Percentiles rank a stretch among this genome's conserved stretches.
phyloP scores from a whole-genome alignment of 2,113 vertebrate species.

The Nothocercus julius region DNA sequence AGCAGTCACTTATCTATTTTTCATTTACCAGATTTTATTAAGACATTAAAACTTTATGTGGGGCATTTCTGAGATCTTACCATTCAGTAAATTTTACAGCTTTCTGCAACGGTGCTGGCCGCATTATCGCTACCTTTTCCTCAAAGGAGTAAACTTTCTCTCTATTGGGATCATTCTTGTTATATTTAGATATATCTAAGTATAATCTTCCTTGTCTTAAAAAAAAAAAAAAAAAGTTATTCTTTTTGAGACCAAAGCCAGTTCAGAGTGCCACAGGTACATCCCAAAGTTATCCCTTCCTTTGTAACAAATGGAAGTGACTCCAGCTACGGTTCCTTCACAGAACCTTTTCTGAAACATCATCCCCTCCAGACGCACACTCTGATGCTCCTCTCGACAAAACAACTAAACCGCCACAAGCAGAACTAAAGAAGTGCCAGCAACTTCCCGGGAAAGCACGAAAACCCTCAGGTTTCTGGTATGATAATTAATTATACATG shows the following conservation, averaged over 20 bases:
- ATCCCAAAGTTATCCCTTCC: not conserved
- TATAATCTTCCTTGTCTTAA: not conserved
- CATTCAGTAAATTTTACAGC: slow-evolving; percentile 39
- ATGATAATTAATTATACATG: slow-evolving; percentile 34
- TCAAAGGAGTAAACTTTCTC: slow-evolving; percentile 19
- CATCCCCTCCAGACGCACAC: not conserved
- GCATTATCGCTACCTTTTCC: not conserved
- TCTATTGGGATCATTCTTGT: not conserved
- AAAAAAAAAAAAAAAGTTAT: not conserved
- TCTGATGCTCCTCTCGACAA: slow-evolving; percentile 25
- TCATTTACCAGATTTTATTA: slow-evolving; percentile 63
- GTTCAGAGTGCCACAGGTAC: not conserved
- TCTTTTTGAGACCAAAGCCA: not conserved
- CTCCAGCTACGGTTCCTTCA: not conserved
- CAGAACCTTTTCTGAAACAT: not conserved
- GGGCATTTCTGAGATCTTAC: slow-evolving; percentile 28
- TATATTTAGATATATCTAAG: not conserved
- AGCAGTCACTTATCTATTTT: slow-evolving; percentile 62
- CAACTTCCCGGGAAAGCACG: not conserved
- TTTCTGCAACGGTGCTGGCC: accelerated
- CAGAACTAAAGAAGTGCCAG: slow-evolving; percentile 7
- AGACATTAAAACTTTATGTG: slow-evolving; percentile 56
- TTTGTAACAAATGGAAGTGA: not conserved
- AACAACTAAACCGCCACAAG: not conserved
- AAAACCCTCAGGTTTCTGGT: slow-evolving; percentile 18